Conservation (phyloP, 2,888 invertebrate genomes). For the Argynnis bischoffii region DNA sequence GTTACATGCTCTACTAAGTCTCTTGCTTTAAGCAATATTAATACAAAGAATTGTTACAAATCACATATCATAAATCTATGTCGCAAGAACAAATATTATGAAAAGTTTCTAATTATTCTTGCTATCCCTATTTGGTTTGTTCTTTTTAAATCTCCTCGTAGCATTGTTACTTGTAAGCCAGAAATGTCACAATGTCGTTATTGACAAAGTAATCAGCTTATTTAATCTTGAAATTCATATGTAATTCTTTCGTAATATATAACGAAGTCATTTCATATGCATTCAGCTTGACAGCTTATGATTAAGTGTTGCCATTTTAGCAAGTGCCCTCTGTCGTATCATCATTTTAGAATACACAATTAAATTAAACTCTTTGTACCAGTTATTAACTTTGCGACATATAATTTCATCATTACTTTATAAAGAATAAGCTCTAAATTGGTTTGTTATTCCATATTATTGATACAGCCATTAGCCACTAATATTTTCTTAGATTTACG, state of each 20-base stretch:
- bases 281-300: constrained; percentile 52
- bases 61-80: not conserved
- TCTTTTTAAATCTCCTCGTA: constrained; percentile 26
- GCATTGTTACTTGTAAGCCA: constrained; percentile 30
- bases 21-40: no score
- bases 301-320: constrained; percentile 65
- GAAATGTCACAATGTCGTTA: constrained; percentile 42
- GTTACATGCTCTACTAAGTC: no score
- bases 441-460: no score
- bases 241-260: constrained; percentile 51
- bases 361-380: constrained; percentile 16
- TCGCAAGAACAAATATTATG: not conserved
- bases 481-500: no score
- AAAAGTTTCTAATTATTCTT: not conserved
- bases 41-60: no score
- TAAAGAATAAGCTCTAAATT: not conserved
- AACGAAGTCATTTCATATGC: constrained; percentile 52
- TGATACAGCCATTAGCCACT: no score
- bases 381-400: not conserved
- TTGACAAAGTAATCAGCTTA: constrained; percentile 45
- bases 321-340: constrained; percentile 32
- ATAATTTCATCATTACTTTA: not conserved
- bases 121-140: constrained; percentile 7
- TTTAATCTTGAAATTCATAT: constrained; percentile 41
- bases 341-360: constrained; percentile 29